These are phyloP conservation scores for Nymphalis io DNA, from an alignment of 1,140 invertebrate genomes.

Conservation along the genomic window DNA sequence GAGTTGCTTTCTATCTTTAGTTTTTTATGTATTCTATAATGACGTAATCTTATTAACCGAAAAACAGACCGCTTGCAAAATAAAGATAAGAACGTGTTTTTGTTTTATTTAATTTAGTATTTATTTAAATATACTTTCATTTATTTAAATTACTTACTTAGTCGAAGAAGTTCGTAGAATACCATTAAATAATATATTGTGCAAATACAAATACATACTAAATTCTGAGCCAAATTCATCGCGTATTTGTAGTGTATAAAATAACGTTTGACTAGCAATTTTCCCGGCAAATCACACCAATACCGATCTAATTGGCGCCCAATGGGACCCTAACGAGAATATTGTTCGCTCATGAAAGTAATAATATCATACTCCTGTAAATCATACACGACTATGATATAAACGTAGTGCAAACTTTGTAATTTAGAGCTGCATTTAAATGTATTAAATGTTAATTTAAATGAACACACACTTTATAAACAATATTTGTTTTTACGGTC, in stretches of 20 bases:
- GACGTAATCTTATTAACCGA: no score
- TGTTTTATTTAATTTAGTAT: no score
- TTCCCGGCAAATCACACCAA: slow-evolving; percentile 58
- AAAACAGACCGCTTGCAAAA: no score
- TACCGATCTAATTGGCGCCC: slow-evolving; percentile 57
- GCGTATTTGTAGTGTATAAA: slow-evolving; percentile 20
- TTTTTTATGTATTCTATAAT: no score
- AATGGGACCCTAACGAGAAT: slow-evolving; percentile 57
- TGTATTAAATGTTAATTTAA: neutral
- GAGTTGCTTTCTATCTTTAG: no score
- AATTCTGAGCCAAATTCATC: neutral
- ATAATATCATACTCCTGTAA: slow-evolving; percentile 6
- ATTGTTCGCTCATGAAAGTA: slow-evolving; percentile 49
- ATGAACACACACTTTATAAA: neutral
- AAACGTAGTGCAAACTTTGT: slow-evolving; percentile 20
- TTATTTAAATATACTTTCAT: no score
- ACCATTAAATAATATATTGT: neutral
- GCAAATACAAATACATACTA: neutral
- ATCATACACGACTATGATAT: slow-evolving; percentile 13
- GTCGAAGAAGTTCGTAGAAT: no score
- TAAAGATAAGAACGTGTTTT: no score
- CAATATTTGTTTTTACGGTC: neutral
- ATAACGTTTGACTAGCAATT: slow-evolving; percentile 48
- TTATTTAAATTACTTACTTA: no score
- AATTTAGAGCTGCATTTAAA: neutral